phyloP scores from a whole-genome alignment of 2,113 vertebrate species.

The human (Homo sapiens) region DNA sequence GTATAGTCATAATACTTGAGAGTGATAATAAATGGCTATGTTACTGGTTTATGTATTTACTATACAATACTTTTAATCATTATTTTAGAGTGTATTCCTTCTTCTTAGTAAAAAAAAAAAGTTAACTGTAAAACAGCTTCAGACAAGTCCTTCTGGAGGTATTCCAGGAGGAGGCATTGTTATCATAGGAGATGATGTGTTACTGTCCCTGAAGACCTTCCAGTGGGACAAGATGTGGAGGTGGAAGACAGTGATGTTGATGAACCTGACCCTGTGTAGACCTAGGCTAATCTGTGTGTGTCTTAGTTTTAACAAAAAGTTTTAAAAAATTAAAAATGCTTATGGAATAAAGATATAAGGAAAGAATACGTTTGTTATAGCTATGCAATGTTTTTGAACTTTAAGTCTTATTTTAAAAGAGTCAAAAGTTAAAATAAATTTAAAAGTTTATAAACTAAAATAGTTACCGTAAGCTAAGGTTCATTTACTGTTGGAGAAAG shows the following conservation, averaged over 20 bases:
- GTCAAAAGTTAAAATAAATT: not conserved
- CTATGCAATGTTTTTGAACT: not conserved
- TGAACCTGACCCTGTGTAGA: not conserved
- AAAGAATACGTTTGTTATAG: not conserved
- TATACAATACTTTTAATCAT: not conserved
- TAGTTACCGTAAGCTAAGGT: not conserved
- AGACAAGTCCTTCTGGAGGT: not conserved
- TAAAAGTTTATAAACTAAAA: not conserved
- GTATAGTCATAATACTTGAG: too few species aligned
- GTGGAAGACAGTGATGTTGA: not conserved
- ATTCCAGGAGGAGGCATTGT: not conserved
- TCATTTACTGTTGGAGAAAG: not conserved
- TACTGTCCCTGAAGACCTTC: not conserved
- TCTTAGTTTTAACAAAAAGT: not conserved
- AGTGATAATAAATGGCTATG: not conserved
- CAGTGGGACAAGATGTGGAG: not conserved
- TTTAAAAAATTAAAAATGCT: not conserved
- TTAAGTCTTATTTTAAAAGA: not conserved
- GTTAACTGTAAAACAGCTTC: not conserved
- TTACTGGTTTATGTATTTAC: not conserved
- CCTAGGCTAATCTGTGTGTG: not conserved
- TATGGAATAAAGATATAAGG: not conserved
- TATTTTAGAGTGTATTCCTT: not conserved
- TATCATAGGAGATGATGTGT: not conserved
- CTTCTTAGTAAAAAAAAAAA: not conserved